Conservation (phyloP, 2,113 vertebrate genomes). For the Bufo bufo region DNA sequence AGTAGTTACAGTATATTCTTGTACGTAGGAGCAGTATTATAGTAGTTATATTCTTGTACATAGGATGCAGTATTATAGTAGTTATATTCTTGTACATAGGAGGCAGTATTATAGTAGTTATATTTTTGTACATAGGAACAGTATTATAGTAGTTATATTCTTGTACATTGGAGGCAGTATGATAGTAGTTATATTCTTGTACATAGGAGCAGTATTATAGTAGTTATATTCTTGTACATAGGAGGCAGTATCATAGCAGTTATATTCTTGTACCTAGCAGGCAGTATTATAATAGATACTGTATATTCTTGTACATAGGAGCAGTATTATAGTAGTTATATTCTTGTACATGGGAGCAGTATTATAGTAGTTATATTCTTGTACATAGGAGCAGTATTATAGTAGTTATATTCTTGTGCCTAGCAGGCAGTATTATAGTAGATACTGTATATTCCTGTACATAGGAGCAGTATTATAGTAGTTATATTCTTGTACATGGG, state of each 20-base stretch:
- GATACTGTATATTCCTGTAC: background rate
- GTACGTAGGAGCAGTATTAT: background rate
- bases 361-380: slow-evolving; percentile 18
- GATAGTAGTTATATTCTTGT: slow-evolving; percentile 5
- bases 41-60: slow-evolving; percentile 13
- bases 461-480: background rate
- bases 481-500: background rate
- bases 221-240: background rate
- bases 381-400: slow-evolving; percentile 1
- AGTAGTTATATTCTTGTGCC: background rate
- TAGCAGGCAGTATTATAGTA: background rate
- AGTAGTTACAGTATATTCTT: slow-evolving; percentile 16
- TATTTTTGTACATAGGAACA: slow-evolving; percentile 3
- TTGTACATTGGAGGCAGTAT: background rate
- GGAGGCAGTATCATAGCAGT: too few relatives aligned
- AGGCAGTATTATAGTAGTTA: slow-evolving; percentile 5
- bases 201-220: background rate
- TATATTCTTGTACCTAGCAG: too few relatives aligned
- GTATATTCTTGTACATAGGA: background rate
- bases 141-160: slow-evolving; percentile 1
- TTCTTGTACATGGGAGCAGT: background rate
- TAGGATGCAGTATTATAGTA: background rate
- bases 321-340: background rate
- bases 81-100: background rate
- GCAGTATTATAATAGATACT: background rate